Conservation (phyloP, 2,797 vertebrate species). For the Poecilia picta region DNA sequence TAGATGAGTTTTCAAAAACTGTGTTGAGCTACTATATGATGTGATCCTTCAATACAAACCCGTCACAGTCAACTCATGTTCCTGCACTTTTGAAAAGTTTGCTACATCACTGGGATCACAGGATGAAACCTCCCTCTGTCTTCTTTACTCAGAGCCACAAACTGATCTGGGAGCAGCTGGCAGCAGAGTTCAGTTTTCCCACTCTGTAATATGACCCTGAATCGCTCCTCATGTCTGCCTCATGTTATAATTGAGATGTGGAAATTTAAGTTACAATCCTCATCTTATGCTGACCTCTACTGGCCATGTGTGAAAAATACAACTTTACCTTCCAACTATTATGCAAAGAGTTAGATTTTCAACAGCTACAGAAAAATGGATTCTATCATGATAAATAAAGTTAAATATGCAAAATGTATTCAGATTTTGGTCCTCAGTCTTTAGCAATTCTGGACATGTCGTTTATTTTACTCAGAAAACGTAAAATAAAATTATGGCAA, state of each 20-base stretch:
- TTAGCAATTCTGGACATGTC: not conserved
- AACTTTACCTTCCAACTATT: not conserved
- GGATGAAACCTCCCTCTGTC: not conserved
- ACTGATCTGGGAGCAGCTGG: constrained; percentile 40
- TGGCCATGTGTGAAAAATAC: constrained; percentile 51
- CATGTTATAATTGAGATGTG: not conserved
- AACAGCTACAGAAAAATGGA: not conserved
- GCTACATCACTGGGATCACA: not conserved
- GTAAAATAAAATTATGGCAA: too few species aligned
- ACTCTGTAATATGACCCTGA: too few species aligned
- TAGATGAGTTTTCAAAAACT: too few species aligned
- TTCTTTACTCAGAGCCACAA: constrained; percentile 16
- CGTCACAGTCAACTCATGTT: too few species aligned
- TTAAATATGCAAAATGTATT: not conserved
- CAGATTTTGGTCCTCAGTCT: not conserved
- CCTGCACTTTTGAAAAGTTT: too few species aligned
- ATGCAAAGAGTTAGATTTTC: not conserved
- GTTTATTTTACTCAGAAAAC: too few species aligned
- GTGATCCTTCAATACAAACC: too few species aligned
- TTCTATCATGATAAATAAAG: not conserved
- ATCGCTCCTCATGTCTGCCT: not conserved
- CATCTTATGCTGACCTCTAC: constrained; percentile 6
- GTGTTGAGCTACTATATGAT: too few species aligned
- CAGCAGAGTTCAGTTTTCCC: not conserved
- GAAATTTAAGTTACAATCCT: not conserved